Evolutionary conservation across 2,113 vertebrate genomes (phyloP), one percentile per base, ranked within the genome.

Genomic region (Scopus umbretta): DNA sequence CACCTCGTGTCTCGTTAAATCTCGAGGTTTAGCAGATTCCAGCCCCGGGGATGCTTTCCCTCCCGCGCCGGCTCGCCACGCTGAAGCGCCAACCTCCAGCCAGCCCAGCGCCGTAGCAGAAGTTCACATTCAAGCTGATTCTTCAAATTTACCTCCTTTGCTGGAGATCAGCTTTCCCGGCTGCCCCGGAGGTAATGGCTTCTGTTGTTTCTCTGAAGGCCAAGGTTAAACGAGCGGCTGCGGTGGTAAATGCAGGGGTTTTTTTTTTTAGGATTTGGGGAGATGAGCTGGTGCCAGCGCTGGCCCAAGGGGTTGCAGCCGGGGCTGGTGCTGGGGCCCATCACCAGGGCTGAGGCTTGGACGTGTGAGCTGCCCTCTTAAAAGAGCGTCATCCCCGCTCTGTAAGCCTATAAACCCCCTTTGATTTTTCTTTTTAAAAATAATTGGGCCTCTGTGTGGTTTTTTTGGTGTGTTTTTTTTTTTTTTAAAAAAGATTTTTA

Each of bases 91-190:
- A 8, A 17, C 34, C 79, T 86, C 53, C 61, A 32, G 61, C 56
- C 90, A 40, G 34, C 79, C 58, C 75, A 52, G 1, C 0, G 0
- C 80, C 0, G 1, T 2, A 34, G 84, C 72, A 45, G 36, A 14
- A 42, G 80, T 78, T 91, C 49, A 20, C 20, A 5, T 85, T 82
- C 4, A 4, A 85, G 89, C 84, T 79, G 91, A 92, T 94, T 40
- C 81, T 89, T 89, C 89, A 27, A 43, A 47, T 97, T 82, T 59
- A 0, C 91, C 86, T 95, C 83, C 91, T 83, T 29, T 19, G 30
- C 83, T 36, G 66, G 87, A n/a, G 87, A 82, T 95, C 88, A 49
- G 59, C 86, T 95, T 94, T 92, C 87, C 93, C 7, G 3, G 45
- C 49, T 19, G 29, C 12, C 63, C 82, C 0, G 0, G 12, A 53